Percentiles rank a stretch among this genome's conserved stretches.
These are phyloP conservation scores for Conomelus anceps DNA, from an alignment of 2,888 invertebrate genomes.

Conservation along the genomic window DNA sequence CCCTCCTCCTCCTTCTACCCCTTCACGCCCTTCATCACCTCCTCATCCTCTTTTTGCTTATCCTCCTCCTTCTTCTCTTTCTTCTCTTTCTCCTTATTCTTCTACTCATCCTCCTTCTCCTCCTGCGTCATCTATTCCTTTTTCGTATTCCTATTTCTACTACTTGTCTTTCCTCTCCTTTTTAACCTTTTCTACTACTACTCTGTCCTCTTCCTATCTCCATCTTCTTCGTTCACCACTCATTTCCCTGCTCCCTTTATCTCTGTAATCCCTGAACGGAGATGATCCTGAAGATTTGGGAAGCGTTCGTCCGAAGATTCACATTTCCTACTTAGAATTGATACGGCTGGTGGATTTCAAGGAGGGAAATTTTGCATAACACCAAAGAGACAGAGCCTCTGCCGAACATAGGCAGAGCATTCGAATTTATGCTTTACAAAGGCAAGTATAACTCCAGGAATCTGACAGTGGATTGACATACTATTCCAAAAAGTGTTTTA, in stretches of 20 bases:
- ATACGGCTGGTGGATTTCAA: background rate
- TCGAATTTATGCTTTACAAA: too few relatives aligned
- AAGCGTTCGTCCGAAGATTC: background rate
- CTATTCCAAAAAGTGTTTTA: too few relatives aligned
- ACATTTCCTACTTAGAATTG: background rate
- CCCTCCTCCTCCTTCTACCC: background rate
- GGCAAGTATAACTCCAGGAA: too few relatives aligned
- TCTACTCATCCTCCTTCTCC: background rate
- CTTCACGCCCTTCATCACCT: background rate
- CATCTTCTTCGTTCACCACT: too few relatives aligned
- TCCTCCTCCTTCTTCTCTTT: background rate
- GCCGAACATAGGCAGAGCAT: background rate
- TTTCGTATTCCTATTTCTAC: too few relatives aligned
- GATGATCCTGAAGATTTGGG: background rate
- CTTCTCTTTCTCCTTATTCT: background rate
- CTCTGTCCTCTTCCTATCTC: background rate
- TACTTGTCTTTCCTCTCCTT: background rate
- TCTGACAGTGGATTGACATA: too few relatives aligned
- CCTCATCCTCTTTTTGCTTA: background rate
- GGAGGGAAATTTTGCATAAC: background rate
- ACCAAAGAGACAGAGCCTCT: too few relatives aligned
- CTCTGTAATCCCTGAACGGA: background rate
- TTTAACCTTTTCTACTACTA: background rate
- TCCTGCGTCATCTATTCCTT: too few relatives aligned
- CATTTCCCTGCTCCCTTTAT: too few relatives aligned